A percentile compares a stretch with the other conserved stretches of the same genome.
phyloP scores from a whole-genome alignment of 2,888 invertebrate species.

The Mamestra brassicae region DNA sequence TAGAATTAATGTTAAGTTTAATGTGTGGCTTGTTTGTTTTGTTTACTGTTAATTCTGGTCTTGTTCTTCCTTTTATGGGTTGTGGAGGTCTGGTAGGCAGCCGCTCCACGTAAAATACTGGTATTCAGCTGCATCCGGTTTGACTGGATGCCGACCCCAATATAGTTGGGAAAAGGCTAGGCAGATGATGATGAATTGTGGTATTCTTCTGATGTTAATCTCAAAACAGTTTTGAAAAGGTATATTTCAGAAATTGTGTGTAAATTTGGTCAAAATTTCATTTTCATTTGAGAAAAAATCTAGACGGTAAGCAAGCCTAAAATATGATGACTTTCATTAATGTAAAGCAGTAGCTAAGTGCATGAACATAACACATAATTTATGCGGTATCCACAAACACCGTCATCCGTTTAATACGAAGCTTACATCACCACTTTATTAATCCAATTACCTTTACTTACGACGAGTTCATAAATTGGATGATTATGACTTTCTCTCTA shows the following conservation, averaged over 20 bases:
- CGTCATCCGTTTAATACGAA: constrained; percentile 32
- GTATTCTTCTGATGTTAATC: too few species aligned
- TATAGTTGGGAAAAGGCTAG: neutral
- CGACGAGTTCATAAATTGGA: constrained; percentile 22
- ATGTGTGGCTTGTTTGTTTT: constrained; percentile 44
- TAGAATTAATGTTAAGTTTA: constrained; percentile 30
- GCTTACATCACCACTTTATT: constrained; percentile 40
- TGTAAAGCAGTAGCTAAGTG: constrained; percentile 4
- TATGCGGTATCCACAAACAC: constrained; percentile 14
- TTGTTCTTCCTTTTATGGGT: neutral
- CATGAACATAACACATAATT: neutral
- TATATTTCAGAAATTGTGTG: too few species aligned
- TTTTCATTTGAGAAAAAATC: too few species aligned
- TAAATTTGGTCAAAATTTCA: too few species aligned
- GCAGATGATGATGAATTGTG: too few species aligned
- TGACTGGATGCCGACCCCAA: too few species aligned
- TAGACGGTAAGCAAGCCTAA: too few species aligned
- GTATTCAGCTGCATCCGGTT: too few species aligned
- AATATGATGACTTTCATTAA: too few species aligned
- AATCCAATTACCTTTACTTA: constrained; percentile 49
- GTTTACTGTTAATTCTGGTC: constrained; percentile 8
- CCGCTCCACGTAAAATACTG: too few species aligned
- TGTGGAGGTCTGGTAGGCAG: too few species aligned
- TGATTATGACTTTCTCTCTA: constrained; percentile 36
- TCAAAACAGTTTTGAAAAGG: too few species aligned